Evolutionary conservation across 1,140 invertebrate genomes (phyloP).

Genomic region (Pectinophora gossypiella): DNA sequence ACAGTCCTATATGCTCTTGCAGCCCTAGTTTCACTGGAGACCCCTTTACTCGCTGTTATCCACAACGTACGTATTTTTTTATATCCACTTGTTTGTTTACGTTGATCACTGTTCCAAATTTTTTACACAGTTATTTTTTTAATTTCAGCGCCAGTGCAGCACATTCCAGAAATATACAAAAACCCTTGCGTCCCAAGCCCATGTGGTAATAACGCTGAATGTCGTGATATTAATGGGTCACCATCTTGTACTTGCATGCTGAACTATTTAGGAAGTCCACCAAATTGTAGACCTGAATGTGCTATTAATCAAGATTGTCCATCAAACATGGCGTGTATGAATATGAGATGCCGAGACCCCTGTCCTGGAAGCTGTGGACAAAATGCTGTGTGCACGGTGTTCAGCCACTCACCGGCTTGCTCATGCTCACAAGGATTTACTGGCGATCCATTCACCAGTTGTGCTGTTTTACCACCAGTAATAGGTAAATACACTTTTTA

Average conservation of each 20-base stretch:
- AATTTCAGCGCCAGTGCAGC: constrained; percentile 68
- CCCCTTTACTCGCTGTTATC: constrained; percentile 76
- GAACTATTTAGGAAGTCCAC: constrained; percentile 79
- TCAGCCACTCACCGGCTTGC: constrained; percentile 80
- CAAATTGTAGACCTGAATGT: constrained; percentile 81
- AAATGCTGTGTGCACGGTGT: constrained; percentile 78
- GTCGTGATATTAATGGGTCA: constrained; percentile 75
- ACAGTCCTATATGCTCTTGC: constrained; percentile 79
- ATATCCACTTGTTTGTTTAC: no score
- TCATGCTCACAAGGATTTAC: constrained; percentile 79
- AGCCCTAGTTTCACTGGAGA: constrained; percentile 70
- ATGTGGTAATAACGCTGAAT: constrained; percentile 81
- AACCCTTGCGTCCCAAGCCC: constrained; percentile 78
- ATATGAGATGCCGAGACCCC: constrained; percentile 80
- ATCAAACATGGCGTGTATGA: constrained; percentile 79
- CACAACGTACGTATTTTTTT: constrained; percentile 64
- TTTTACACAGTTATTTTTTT: constrained; percentile 31
- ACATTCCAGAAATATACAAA: constrained; percentile 39
- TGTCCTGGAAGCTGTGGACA: constrained; percentile 81
- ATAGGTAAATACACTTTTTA: constrained; percentile 69
- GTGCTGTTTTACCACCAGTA: constrained; percentile 55
- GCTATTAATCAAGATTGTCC: constrained; percentile 80
- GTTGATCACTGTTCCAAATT: no score
- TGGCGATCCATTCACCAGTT: constrained; percentile 80
- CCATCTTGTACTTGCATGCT: constrained; percentile 79